Base-by-base conservation (phyloP, 53 echinoderm and acorn worm genomes). In the Pentamera pediparva region DNA sequence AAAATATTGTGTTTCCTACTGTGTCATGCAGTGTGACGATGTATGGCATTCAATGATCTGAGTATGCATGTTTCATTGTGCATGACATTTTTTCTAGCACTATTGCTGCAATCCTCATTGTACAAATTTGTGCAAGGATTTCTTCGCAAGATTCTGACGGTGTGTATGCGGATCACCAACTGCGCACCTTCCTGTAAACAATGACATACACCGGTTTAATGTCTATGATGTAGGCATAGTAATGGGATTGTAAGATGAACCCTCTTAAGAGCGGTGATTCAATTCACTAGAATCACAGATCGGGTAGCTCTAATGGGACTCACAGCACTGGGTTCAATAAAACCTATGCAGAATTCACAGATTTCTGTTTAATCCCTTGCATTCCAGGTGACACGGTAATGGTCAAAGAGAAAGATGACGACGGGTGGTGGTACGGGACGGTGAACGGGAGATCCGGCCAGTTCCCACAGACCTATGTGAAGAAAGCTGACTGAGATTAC, bases 391-490 rank as follows among this genome's bases (percentile, higher is more conserved):
- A 72, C 54, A 12, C 31, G 1, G 73, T 72, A 7, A 19, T 53
- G 2, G 73, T 72, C 10, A 53, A 35, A 11, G 22, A 52, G 11
- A 72, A 72, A 34, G 73, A 54, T 37, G 73, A 72, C 28, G 73
- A 72, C 20, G 73, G 73, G 11, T 72, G 73, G 73, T 72, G 11
- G 11, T 53, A 52, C 38, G 73, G 73, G 18, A 51, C 32, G 7
- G 54, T 54, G 6, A 52, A 52, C 13, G 51, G 55, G 10, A 54
- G 22, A 13, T 20, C 52, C 5, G 73, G 73, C 32, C 52, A 72
- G 12, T 72, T 72, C 32, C 73, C 73, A 2, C 52, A 72, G 27
- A 6, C 73, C 7, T 72, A 72, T 13, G 73, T 72, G 35, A 54
- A 72, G n/a, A 54, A 53, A 3, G 24, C 20, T 20, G 53, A 72